Evolutionary conservation across 1,140 invertebrate genomes (phyloP), one percentile per base, ranked within the genome.

Genomic region (Monomorium pharaonis): DNA sequence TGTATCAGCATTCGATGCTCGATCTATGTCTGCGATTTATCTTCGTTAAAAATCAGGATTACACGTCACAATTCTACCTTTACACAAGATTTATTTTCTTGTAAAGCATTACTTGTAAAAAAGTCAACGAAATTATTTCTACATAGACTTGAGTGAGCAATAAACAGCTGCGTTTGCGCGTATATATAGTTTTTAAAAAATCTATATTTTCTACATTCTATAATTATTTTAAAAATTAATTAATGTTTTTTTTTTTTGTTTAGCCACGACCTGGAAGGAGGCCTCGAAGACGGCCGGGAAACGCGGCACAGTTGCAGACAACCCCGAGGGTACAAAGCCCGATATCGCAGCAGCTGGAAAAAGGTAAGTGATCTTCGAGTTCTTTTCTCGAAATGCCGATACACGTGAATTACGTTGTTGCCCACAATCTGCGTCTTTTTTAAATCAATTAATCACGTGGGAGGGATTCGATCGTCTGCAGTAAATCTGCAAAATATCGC

Each of bases 241-340:
- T 14, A 30, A 56, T 58, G 9, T 18, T 7, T 77, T 69, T 83
- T 74, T 1, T 83, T 90, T 89, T 81, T 74, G 94, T 93, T 24
- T 90, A 94, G 94, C 94, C 94, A 21, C 89, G 94, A 92, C 89
- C 91, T 24, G 94, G 94, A 83, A 92, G 94, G 51, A 94, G 94
- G 91, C 93, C 94, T 6, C 93, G 94, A 86, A 93, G 94, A 88
- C 94, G 94, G 74, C 94, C 94, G 44, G 94, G 92, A 84, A 94
- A 93, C 87, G 90, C 92, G 54, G 75, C 94, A 16, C 93, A 94
- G 62, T 81, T 94, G 37, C 92, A 93, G 77, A 85, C 94, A 69
- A 90, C 93, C 49, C 88, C 93, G 74, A 92, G 93, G 88, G 92
- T 92, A 58, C 94, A 94, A 84, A 94, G 93, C 75, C 93, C 94